These are phyloP conservation scores for Sparus aurata DNA, from an alignment of 2,797 vertebrate species.

Conservation along the genomic window DNA sequence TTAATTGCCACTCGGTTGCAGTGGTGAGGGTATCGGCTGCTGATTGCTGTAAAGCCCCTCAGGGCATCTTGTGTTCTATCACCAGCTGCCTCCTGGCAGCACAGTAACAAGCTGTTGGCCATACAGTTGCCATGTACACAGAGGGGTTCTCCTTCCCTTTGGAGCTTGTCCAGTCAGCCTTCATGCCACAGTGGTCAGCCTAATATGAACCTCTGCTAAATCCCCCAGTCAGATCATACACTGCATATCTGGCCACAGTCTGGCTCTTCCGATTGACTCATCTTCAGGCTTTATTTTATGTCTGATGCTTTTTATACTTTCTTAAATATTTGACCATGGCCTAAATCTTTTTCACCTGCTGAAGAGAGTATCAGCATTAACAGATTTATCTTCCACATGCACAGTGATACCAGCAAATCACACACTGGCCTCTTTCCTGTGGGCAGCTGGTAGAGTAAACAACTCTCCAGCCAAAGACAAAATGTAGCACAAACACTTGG, in stretches of 20 bases:
- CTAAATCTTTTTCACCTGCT: constrained; percentile 10
- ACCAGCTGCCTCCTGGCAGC: constrained; percentile 76
- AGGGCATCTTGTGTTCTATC: constrained; percentile 76
- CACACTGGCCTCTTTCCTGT: constrained; percentile 32
- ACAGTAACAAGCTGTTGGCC: constrained; percentile 79
- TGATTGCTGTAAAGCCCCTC: constrained; percentile 78
- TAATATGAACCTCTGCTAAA: constrained; percentile 73
- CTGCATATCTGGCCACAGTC: constrained; percentile 40
- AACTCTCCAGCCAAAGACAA: constrained; percentile 52
- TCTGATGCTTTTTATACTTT: too few species aligned
- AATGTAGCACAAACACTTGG: constrained; percentile 65
- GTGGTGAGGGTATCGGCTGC: constrained; percentile 61
- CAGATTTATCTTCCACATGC: constrained; percentile 22
- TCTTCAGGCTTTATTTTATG: constrained; percentile 31
- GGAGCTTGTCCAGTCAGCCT: constrained; percentile 67
- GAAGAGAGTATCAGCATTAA: constrained; percentile 12
- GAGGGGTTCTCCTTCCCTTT: constrained; percentile 69
- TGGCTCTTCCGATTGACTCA: constrained; percentile 44
- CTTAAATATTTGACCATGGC: too few species aligned
- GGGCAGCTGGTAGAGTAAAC: constrained; percentile 64
- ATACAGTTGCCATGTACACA: constrained; percentile 76
- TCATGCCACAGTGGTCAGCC: constrained; percentile 74
- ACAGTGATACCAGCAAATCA: constrained; percentile 19
- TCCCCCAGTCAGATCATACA: constrained; percentile 59
- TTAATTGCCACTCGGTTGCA: constrained; percentile 68